Evolutionary conservation across 2,888 invertebrate species (phyloP), one percentile per base, ranked within the genome.

Genomic region (Thera britannica): DNA sequence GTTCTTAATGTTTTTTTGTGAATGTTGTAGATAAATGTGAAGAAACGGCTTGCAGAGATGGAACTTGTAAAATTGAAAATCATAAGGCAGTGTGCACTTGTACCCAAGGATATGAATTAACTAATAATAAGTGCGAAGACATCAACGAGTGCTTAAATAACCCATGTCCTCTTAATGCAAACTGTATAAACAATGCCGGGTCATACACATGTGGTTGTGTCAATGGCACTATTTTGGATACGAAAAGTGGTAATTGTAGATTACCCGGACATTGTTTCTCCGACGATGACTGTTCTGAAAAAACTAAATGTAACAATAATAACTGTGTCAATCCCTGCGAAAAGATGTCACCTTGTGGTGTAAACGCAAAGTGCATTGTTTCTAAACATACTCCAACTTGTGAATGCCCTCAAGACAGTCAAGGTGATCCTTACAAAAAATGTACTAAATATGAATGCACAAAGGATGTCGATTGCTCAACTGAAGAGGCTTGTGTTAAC

Each of bases 201-300:
- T 96, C 96, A 23, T 98, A 95, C 83, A 92, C 93, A 12, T 98
- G 98, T 77, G 90, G 94, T 52, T 98, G 98, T 80, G 95, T 96
- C 0, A 96, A 96, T 79, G 97, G 97, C 64, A 94, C 97, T 35
- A 95, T 98, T 62, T 97, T 97, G 38, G 98, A 98, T 91, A 95
- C 96, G 6, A 90, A 72, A 63, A 94, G 95, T 65, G 94, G 95
- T 0, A 97, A 97, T 46, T 98, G 98, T 80, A 95, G 96, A 74
- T 95, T 96, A 83, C 97, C 98, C 0, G 98, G 97, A 58, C 97
- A 97, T 83, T 98, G 98, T 79, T 95, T 96, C 73, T 95, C 96
- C 2, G 96, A 98, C 81, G 90, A 95, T 2, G 97, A 98, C 77
- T 98, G 98, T 83, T 97, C 97, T 0, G 93, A 94, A 7, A 95